phyloP scores from a whole-genome alignment of 2,888 invertebrate species.

The Morpho achilles region DNA sequence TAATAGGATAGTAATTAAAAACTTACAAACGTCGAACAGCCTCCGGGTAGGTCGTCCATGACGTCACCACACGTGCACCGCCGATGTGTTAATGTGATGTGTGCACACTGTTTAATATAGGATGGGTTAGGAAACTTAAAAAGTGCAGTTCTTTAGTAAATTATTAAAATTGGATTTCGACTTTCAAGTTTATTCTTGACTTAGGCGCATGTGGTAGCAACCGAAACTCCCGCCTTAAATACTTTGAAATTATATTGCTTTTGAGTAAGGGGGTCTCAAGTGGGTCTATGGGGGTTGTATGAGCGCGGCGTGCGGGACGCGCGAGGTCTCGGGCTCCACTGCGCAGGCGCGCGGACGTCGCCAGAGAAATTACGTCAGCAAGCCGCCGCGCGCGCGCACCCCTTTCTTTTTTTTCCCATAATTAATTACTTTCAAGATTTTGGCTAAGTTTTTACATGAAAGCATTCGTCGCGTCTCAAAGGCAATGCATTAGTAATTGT shows the following conservation, averaged over 20 bases:
- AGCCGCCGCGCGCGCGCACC: conserved; percentile 57
- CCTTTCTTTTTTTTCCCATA: conserved; percentile 73
- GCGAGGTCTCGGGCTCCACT: conserved; percentile 62
- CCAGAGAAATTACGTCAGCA: conserved; percentile 66
- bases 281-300: conserved; percentile 16
- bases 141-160: conserved; percentile 12
- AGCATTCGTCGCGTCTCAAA: conserved; percentile 5
- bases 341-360: conserved; percentile 42
- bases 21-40: conserved; percentile 46
- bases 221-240: not conserved
- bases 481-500: not conserved
- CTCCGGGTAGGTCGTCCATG: conserved; percentile 49
- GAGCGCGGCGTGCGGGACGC: conserved; percentile 57
- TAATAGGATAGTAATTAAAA: conserved; percentile 18
- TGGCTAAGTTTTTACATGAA: conserved; percentile 44
- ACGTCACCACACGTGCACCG: conserved; percentile 60
- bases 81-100: conserved; percentile 27
- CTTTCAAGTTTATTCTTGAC: conserved; percentile 24
- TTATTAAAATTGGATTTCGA: conserved; percentile 15
- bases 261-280: conserved; percentile 4
- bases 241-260: not conserved
- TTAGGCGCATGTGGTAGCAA: conserved; percentile 4
- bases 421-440: conserved; percentile 73
- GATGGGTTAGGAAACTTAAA: conserved; percentile 20
- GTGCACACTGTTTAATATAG: conserved; percentile 15